Percentiles rank a stretch among this genome's conserved stretches.
phyloP scores from a whole-genome alignment of 2,888 invertebrate genomes.

The Apeira syringaria region DNA sequence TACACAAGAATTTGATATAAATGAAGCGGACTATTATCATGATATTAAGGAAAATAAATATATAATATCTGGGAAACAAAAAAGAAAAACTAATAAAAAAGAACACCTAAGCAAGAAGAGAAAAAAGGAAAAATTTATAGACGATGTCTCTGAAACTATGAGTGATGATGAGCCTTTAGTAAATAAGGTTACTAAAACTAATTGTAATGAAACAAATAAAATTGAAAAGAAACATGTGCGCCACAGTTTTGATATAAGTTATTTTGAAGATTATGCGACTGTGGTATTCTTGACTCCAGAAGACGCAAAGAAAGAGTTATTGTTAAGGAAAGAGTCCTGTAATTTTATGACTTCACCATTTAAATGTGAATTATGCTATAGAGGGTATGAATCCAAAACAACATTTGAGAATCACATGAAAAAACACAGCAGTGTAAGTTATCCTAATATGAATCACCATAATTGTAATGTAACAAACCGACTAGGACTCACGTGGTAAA shows the following conservation, averaged over 20 bases:
- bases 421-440: conserved; percentile 44
- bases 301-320: conserved; percentile 44
- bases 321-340: conserved; percentile 44
- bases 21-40: neutral
- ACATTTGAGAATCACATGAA: conserved; percentile 49
- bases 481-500: too few relatives aligned
- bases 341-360: conserved; percentile 44
- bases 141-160: conserved; percentile 7
- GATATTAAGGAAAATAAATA: neutral
- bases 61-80: conserved; percentile 3
- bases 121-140: neutral
- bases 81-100: conserved; percentile 8
- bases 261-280: conserved; percentile 43
- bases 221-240: conserved; percentile 4
- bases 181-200: conserved; percentile 26
- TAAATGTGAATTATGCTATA: conserved; percentile 49
- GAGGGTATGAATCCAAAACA: conserved; percentile 41
- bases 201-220: conserved; percentile 4
- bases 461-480: too few relatives aligned
- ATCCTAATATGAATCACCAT: too few relatives aligned
- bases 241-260: conserved; percentile 27
- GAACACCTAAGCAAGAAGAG: conserved; percentile 5
- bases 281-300: conserved; percentile 41
- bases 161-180: conserved; percentile 43
- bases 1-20: neutral